Conservation (phyloP, 2,888 invertebrate species). For the Amphimallon solstitiale region DNA sequence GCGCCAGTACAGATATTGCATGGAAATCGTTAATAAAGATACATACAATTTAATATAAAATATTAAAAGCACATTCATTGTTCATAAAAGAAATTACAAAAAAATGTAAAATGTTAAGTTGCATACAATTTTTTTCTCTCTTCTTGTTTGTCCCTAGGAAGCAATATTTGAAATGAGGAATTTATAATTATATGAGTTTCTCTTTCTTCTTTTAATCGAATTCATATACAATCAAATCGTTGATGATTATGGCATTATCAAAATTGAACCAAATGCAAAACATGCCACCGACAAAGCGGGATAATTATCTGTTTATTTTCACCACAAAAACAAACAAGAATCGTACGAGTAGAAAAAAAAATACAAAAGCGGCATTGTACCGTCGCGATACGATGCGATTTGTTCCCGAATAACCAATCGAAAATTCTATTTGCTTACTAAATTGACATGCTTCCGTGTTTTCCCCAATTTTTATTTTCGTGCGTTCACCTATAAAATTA, state of each 20-base stretch:
- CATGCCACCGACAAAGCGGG: conserved; percentile 11
- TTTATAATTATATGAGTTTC: too few species aligned
- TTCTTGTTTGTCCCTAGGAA: too few species aligned
- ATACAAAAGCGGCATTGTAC: conserved; percentile 3
- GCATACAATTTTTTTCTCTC: too few species aligned
- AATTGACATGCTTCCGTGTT: conserved; percentile 13
- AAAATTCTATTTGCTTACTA: conserved; percentile 31
- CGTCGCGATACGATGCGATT: conserved; percentile 4
- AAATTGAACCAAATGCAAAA: not conserved
- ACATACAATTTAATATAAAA: too few species aligned
- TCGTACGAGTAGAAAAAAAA: not conserved
- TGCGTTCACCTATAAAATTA: conserved; percentile 24
- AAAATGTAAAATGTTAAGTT: too few species aligned
- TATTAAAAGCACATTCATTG: too few species aligned
- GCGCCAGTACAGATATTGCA: too few species aligned
- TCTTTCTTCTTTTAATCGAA: too few species aligned
- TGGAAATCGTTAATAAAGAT: too few species aligned
- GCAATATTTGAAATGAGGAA: too few species aligned
- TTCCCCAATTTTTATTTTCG: conserved; percentile 20
- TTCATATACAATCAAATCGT: too few species aligned
- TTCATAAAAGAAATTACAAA: too few species aligned
- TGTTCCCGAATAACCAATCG: conserved; percentile 11
- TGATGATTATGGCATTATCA: not conserved
- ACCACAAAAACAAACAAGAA: conserved; percentile 9
- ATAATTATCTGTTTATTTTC: conserved; percentile 13